phyloP scores from a whole-genome alignment of 1,140 invertebrate species.

The Camponotus floridanus region DNA sequence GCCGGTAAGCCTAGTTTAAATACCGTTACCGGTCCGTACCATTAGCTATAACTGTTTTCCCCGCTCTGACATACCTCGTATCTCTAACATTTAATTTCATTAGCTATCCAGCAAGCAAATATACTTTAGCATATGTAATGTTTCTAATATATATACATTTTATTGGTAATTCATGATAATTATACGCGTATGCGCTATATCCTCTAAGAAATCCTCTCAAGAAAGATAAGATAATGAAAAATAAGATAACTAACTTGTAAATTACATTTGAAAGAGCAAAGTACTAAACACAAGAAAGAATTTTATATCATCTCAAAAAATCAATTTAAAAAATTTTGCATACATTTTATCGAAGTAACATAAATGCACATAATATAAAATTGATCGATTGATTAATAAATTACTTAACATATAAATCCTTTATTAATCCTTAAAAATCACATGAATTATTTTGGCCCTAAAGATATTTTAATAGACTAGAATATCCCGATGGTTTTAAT shows the following conservation, averaged over 20 bases:
- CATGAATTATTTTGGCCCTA: too few relatives aligned
- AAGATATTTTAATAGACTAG: too few relatives aligned
- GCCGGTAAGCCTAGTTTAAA: conserved; percentile 75
- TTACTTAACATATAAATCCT: neutral
- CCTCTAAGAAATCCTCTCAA: neutral
- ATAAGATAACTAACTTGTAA: conserved; percentile 8
- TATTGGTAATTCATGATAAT: conserved; percentile 36
- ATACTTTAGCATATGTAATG: conserved; percentile 42
- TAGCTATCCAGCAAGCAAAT: conserved; percentile 63
- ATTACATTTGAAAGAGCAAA: neutral
- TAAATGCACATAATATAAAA: neutral
- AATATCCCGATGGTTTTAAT: too few relatives aligned
- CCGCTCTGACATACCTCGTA: conserved; percentile 40
- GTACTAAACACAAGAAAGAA: neutral
- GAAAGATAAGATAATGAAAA: conserved; percentile 31
- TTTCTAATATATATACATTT: conserved; percentile 38
- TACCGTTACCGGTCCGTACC: conserved; percentile 73
- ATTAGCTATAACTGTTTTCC: conserved; percentile 67
- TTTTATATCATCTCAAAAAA: neutral
- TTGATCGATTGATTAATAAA: neutral
- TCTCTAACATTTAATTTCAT: conserved; percentile 72
- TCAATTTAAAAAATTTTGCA: neutral
- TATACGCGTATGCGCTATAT: neutral
- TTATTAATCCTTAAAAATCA: too few relatives aligned
- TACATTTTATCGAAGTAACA: neutral